Evolutionary conservation across 2,113 vertebrate genomes (phyloP).

Genomic region (Deroptyus accipitrinus): DNA sequence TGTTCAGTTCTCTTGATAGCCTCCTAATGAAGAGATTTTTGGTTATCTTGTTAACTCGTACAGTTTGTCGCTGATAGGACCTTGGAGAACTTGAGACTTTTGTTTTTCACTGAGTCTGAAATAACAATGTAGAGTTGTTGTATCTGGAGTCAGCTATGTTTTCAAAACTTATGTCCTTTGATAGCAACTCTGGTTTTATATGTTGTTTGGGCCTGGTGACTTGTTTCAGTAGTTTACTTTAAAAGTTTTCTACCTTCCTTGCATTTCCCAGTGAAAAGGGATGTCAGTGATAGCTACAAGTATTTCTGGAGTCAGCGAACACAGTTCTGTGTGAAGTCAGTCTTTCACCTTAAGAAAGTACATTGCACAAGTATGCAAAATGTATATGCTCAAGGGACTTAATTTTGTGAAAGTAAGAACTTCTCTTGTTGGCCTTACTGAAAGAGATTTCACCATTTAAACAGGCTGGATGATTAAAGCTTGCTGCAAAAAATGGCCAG

Average conservation of each 20-base stretch:
- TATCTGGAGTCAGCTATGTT: background rate
- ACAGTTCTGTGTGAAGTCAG: background rate
- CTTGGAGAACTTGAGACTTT: background rate
- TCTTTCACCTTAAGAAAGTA: background rate
- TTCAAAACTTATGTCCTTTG: background rate
- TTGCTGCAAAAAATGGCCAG: background rate
- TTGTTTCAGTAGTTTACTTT: background rate
- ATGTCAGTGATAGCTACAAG: background rate
- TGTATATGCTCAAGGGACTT: background rate
- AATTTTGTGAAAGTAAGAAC: background rate
- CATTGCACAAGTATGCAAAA: background rate
- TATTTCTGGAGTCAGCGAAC: background rate
- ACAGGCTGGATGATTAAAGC: background rate
- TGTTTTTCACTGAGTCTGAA: background rate
- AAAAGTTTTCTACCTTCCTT: background rate
- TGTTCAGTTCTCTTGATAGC: background rate
- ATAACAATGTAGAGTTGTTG: background rate
- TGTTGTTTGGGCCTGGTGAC: background rate
- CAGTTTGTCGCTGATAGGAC: background rate
- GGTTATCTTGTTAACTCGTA: background rate
- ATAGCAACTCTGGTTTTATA: background rate
- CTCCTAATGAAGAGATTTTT: background rate
- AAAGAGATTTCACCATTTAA: background rate
- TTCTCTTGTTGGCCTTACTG: background rate
- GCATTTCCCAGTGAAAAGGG: background rate